A percentile compares a stretch with the other conserved stretches of the same genome.
Evolutionary conservation across 2,113 vertebrate genomes (phyloP).

Genomic region (Paracanthobrama guichenoti): DNA sequence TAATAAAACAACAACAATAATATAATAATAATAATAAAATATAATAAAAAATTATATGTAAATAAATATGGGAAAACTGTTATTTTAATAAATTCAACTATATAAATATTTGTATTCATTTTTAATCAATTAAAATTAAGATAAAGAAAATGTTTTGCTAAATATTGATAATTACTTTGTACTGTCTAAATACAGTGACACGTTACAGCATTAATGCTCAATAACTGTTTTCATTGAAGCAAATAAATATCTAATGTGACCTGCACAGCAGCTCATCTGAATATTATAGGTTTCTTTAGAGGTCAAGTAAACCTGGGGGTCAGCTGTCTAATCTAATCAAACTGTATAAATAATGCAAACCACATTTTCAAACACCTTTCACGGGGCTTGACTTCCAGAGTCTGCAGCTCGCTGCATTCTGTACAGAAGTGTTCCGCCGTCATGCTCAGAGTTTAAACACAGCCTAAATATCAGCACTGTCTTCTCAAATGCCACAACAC

Average conservation of each 20-base stretch:
- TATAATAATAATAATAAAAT: neutral
- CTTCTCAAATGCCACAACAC: slow-evolving; percentile 30
- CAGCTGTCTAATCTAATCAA: slow-evolving; percentile 2
- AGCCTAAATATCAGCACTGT: slow-evolving; percentile 35
- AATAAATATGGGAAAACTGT: neutral
- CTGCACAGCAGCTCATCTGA: neutral
- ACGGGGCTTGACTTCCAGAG: neutral
- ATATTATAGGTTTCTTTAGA: neutral
- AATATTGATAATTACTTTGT: neutral
- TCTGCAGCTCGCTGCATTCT: neutral
- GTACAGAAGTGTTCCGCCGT: neutral
- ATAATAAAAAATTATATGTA: neutral
- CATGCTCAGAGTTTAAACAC: slow-evolving; percentile 6
- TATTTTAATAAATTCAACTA: neutral
- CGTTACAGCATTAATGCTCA: neutral
- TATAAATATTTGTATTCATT: neutral
- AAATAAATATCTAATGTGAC: slow-evolving; percentile 2
- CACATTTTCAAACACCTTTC: slow-evolving; percentile 5
- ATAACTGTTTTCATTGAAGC: neutral
- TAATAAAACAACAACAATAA: too few species aligned
- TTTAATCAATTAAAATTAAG: neutral
- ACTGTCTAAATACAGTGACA: neutral
- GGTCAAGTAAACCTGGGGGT: neutral
- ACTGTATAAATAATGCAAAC: slow-evolving; percentile 3
- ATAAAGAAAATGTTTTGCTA: neutral